Evolutionary conservation across 37 sponge, comb jelly and placozoan species (phyloP).

Genomic region (Cladorhizidae sp.): DNA sequence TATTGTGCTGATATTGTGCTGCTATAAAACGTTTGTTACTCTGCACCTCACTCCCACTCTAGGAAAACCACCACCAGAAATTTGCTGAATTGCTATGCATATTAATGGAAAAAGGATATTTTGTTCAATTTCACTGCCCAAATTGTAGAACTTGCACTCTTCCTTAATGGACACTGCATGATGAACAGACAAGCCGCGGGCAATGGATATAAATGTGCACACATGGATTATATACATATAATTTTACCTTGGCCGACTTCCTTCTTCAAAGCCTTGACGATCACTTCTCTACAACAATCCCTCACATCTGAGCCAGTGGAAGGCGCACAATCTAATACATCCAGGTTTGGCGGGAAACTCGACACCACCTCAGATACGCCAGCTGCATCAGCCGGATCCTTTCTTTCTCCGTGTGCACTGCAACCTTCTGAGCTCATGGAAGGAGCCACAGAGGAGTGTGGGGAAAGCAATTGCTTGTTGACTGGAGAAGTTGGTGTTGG

Average conservation of each 20-base stretch:
- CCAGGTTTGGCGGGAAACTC: constrained; percentile 16
- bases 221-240: too few relatives aligned
- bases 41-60: too few relatives aligned
- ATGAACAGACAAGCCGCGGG: background rate
- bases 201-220: background rate
- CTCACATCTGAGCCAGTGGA: constrained; percentile 58
- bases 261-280: constrained; percentile 87
- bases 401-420: too few relatives aligned
- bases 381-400: background rate
- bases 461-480: too few relatives aligned
- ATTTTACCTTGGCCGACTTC: constrained; percentile 41
- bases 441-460: too few relatives aligned
- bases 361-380: background rate
- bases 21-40: too few relatives aligned
- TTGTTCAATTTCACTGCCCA: constrained; percentile 73
- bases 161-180: constrained; percentile 53
- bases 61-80: too few relatives aligned
- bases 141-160: constrained; percentile 63
- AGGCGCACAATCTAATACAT: constrained; percentile 11
- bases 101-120: constrained; percentile 86
- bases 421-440: too few relatives aligned
- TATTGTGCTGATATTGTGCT: too few relatives aligned
- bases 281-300: constrained; percentile 77
- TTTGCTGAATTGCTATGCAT: too few relatives aligned
- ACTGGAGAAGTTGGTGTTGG: too few relatives aligned